Conservation (phyloP, 2,113 vertebrate genomes). For the Plecturocebus donacophilus region DNA sequence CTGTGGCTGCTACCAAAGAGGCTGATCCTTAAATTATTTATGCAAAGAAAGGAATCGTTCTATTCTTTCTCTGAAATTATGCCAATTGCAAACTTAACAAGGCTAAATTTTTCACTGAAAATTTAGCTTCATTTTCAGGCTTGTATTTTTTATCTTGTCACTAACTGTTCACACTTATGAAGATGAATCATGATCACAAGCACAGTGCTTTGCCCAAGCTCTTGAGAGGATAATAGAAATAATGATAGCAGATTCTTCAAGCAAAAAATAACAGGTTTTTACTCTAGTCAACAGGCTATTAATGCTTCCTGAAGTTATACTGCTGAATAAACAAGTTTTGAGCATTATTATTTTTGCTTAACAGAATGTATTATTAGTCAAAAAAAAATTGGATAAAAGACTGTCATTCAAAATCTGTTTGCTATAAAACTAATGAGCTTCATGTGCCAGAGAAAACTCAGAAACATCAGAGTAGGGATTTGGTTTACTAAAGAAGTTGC, state of each 20-base stretch:
- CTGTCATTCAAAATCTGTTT: constrained; percentile 58
- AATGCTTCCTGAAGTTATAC: constrained; percentile 63
- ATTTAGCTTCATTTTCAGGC: constrained; percentile 46
- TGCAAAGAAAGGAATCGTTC: constrained; percentile 74
- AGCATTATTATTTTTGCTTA: constrained; percentile 60
- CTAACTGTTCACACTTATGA: constrained; percentile 21
- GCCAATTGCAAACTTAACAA: constrained; percentile 45
- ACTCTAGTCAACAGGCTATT: constrained; percentile 23
- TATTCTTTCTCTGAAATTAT: constrained; percentile 74
- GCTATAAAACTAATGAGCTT: constrained; percentile 70
- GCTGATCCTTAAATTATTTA: constrained; percentile 84
- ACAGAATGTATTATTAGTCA: constrained; percentile 31
- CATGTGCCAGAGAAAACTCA: constrained; percentile 42
- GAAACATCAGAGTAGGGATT: constrained; percentile 43
- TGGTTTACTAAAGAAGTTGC: constrained; percentile 60
- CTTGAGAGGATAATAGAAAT: constrained; percentile 62
- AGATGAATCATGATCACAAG: constrained; percentile 55
- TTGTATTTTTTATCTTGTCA: constrained; percentile 55
- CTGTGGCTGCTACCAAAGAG: constrained; percentile 65
- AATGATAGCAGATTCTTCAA: neutral
- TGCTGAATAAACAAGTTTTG: constrained; percentile 72
- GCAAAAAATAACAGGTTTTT: constrained; percentile 55
- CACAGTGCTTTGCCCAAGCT: constrained; percentile 40
- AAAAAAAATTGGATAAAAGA: constrained; percentile 29
- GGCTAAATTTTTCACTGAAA: constrained; percentile 63